These are phyloP conservation scores for Petromus typicus DNA, from an alignment of 2,113 vertebrate species.

Conservation along the genomic window DNA sequence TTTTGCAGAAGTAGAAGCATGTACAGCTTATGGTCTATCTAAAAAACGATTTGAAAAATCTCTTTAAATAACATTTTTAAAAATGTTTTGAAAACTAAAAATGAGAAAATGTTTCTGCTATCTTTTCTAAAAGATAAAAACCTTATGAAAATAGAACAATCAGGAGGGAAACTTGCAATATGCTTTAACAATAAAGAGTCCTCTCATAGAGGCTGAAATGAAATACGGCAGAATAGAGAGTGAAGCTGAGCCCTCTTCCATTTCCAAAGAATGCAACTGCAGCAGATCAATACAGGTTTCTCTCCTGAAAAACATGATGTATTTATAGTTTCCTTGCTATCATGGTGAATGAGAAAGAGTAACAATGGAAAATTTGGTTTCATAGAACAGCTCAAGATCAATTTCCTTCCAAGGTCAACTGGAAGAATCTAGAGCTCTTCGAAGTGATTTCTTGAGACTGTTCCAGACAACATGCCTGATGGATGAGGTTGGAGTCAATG, in stretches of 20 bases:
- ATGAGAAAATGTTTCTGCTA: not conserved
- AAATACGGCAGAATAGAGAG: not conserved
- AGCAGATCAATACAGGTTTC: constrained; percentile 53
- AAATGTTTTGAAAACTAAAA: not conserved
- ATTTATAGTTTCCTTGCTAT: constrained; percentile 46
- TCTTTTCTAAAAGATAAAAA: not conserved
- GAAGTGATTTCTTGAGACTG: constrained; percentile 45
- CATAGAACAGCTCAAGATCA: constrained; percentile 24
- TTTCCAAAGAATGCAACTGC: not conserved
- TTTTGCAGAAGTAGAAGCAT: not conserved
- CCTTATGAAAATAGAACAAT: not conserved
- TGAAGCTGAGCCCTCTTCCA: constrained; percentile 9
- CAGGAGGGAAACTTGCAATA: not conserved
- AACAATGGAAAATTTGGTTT: constrained; percentile 49
- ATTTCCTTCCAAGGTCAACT: constrained; percentile 37
- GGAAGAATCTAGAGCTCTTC: constrained; percentile 30
- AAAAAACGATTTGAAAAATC: not conserved
- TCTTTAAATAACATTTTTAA: not conserved
- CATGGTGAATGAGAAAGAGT: not conserved
- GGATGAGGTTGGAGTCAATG: not conserved
- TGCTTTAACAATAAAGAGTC: not conserved
- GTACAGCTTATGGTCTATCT: not conserved
- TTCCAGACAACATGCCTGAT: constrained; percentile 13
- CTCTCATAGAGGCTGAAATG: not conserved
- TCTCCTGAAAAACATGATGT: not conserved